Evolutionary conservation across 2,888 invertebrate species (phyloP), one percentile per base, ranked within the genome.

Genomic region (Heliconius ethilla): DNA sequence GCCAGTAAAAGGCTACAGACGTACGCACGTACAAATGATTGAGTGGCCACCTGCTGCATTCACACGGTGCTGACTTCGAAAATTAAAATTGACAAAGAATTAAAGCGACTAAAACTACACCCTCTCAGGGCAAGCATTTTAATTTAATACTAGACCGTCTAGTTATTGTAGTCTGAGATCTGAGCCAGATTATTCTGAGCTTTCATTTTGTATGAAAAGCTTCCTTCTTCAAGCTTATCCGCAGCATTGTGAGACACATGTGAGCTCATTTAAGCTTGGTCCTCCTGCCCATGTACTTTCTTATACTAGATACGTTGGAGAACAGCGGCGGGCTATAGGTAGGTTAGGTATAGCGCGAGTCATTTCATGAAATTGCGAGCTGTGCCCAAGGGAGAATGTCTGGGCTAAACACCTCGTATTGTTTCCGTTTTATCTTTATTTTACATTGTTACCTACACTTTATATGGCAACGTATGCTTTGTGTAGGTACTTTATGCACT

Each of bases 301-400:
- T 86, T 85, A 86, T 85, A 84, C 86, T 86, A 86, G 86, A 86
- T 83, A 83, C 84, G 83, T 84, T 85, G 87, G 86, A 88, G 86
- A 88, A 86, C 86, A 86, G 85, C 89, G 86, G 86, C 67, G 72
- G 66, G 45, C 65, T 75, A 55, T 82, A 80, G 79, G 73, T 83
- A 82, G 72, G 80, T 83, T 65, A 74, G 62, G 63, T 74, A 82
- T 81, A 81, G 81, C 80, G 81, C 82, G 81, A 81, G 83, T 82
- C 82, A 82, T 90, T 91, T 91, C 90, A 91, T 89, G 92, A 92
- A 93, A 92, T 92, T 92, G 92, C 91, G 88, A 90, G 89, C 89
- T 84, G 85, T 86, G 87, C 92, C 90, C 92, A 87, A 84, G 92
- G 92, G 92, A 91, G 86, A 87, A 84, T 84, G 91, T 90, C 91